phyloP scores from a whole-genome alignment of 2,888 invertebrate species.

The Drosophila nr. medialis region DNA sequence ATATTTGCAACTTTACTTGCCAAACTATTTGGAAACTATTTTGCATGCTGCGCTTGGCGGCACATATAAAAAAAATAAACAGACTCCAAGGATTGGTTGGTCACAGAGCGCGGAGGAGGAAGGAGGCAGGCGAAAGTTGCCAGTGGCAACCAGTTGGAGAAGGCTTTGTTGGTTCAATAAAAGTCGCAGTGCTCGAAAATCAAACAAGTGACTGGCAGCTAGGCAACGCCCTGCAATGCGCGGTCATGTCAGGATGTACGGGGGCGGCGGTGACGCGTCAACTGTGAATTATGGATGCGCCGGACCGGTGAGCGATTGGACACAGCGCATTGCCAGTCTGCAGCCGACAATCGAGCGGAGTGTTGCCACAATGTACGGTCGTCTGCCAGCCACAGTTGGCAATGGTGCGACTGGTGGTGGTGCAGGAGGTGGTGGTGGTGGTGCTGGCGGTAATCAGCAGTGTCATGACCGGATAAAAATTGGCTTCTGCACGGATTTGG shows the following conservation, averaged over 20 bases:
- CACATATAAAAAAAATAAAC: conserved; percentile 29
- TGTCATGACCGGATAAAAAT: conserved; percentile 79
- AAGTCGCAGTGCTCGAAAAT: conserved; percentile 44
- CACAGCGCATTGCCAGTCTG: conserved; percentile 61
- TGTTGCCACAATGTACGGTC: conserved; percentile 66
- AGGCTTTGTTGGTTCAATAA: conserved; percentile 73
- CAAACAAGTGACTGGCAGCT: conserved; percentile 46
- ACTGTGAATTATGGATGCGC: conserved; percentile 4
- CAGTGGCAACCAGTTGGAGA: conserved; percentile 51
- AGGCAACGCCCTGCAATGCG: conserved; percentile 47
- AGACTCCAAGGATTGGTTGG: background rate
- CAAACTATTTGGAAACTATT: conserved; percentile 69
- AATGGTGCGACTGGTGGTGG: conserved; percentile 20
- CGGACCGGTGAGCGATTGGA: conserved; percentile 40
- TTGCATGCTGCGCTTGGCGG: conserved; percentile 58
- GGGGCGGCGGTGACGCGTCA: conserved; percentile 19
- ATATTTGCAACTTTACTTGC: conserved; percentile 73
- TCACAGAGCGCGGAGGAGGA: background rate
- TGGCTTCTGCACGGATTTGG: conserved; percentile 87
- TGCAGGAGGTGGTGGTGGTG: conserved; percentile 29
- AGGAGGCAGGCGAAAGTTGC: conserved; percentile 27
- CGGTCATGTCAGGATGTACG: conserved; percentile 28
- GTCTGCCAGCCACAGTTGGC: conserved; percentile 47
- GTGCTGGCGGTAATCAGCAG: conserved; percentile 37
- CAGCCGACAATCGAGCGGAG: conserved; percentile 48